Base-by-base conservation (phyloP, 2,113 vertebrate species). In the Amia ocellicauda region DNA sequence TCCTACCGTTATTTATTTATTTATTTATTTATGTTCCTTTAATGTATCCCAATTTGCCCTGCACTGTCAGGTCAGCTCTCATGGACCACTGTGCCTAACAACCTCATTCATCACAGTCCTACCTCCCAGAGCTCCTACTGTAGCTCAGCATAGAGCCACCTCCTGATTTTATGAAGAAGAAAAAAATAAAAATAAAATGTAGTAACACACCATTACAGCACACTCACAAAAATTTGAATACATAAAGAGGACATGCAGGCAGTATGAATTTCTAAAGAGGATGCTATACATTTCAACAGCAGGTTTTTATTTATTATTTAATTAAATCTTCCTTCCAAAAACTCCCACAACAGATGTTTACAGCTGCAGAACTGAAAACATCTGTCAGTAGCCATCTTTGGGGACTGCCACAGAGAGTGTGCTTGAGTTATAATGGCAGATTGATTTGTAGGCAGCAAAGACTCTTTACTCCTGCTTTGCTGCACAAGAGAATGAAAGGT, bases 311-410 rank as follows among this genome's bases (percentile, higher is more conserved):
- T 42, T 28, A 17, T 36, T n/a, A 11, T 49, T 45, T 57, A 53
- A 57, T 64, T 64, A 64, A 49, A 17, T 3, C 14, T n/a, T 56
- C 17, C 40, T 5, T 57, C 52, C 40, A 8, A 47, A 57, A 22
- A 16, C 19, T 47, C 26, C 24, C 23, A 20, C 55, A 20, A 20
- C 64, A 36, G 64, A 66, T 42, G 45, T 50, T 41, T 40, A 51
- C 55, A 60, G 64, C 64, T 57, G 42, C 63, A 57, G 23, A 23
- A 29, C 22, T 43, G n/a, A 22, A 57, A 57, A 49, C 63, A 49
- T 28, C 63, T 57, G 63, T 49, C 53, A 47, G 23, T 19, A 36
- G 29, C 50, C 47, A 27, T 59, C 43, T 59, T 51, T 3, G 22
- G 23, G 54, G 56, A 19, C n/a, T 31, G 51, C 20, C 51, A 54